These are phyloP conservation scores for Aleiodes testaceus DNA, from an alignment of 2,888 invertebrate species.

Conservation along the genomic window DNA sequence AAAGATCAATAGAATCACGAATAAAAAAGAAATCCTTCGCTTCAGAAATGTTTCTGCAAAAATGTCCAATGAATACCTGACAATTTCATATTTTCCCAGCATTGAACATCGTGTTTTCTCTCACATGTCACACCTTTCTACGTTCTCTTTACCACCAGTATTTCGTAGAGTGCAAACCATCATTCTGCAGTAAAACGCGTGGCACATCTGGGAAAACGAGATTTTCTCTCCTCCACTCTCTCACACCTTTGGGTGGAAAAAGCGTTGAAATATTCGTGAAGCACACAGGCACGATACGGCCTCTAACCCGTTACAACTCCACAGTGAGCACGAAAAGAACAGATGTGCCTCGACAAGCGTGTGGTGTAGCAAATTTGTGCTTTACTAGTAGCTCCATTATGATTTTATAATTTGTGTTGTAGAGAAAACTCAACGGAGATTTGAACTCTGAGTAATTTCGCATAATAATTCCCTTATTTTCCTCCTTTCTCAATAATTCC, in stretches of 20 bases:
- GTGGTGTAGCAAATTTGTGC: constrained; percentile 2
- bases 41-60: background rate
- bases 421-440: background rate
- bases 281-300: constrained; percentile 8
- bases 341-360: background rate
- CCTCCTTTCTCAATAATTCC: background rate
- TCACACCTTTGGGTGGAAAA: background rate
- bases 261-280: constrained; percentile 30
- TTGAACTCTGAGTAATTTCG: too few relatives aligned
- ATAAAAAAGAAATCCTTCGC: background rate
- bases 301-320: constrained; percentile 5
- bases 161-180: constrained; percentile 1
- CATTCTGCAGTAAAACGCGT: constrained; percentile 18
- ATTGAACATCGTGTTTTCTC: constrained; percentile 7
- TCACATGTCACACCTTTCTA: constrained; percentile 17
- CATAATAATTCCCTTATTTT: background rate
- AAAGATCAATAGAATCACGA: too few relatives aligned
- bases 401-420: constrained; percentile 9
- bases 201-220: constrained; percentile 49
- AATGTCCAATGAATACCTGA: constrained; percentile 12
- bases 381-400: constrained; percentile 4
- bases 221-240: constrained; percentile 42
- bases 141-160: constrained; percentile 29
- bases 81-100: constrained; percentile 2
- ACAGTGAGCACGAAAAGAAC: constrained; percentile 7